Evolutionary conservation across 2,888 invertebrate species (phyloP), one percentile per base, ranked within the genome.

Genomic region (Parelbella ahira): DNA sequence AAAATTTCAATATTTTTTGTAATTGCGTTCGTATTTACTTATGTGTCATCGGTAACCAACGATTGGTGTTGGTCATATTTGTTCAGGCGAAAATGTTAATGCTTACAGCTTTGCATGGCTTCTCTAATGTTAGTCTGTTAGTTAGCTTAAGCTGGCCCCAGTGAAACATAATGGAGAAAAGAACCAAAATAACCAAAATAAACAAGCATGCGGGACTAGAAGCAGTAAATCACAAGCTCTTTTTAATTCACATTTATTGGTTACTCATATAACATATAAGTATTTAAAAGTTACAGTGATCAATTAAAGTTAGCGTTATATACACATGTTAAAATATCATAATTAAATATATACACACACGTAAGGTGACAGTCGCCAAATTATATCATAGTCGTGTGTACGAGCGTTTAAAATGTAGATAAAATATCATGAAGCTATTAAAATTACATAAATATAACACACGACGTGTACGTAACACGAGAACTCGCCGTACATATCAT

Each of bases 211-310:
- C 84, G 61, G 84, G 86, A 70, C 82, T 79, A 79, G 49, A 83
- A 84, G 86, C 86, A 83, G 54, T 71, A 84, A 83, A 84, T 74
- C 79, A 84, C 79, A 80, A 84, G 84, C 82, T 45, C 58, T 60
- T 75, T 83, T 81, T 73, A 25, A 71, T 77, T 67, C 77, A 84
- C 78, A 78, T 84, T 84, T 84, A 82, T 83, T 86, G 71, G 63
- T 77, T 76, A 78, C 59, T 72, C 61, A 63, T 68, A 67, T 79
- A 74, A 77, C 71, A 71, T 71, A 69, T 53, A 33, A 33, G 25
- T 41, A 70, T 60, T 69, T 65, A 57, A 63, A 60, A 68, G 63
- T 61, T 77, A 82, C 78, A 79, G 63, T 65, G 63, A 70, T 65
- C 58, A 59, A 64, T 60, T 63, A 54, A 63, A 62, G 55, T 71